Evolutionary conservation across 2,888 invertebrate genomes (phyloP).

Genomic region (Odontocolon sp.): DNA sequence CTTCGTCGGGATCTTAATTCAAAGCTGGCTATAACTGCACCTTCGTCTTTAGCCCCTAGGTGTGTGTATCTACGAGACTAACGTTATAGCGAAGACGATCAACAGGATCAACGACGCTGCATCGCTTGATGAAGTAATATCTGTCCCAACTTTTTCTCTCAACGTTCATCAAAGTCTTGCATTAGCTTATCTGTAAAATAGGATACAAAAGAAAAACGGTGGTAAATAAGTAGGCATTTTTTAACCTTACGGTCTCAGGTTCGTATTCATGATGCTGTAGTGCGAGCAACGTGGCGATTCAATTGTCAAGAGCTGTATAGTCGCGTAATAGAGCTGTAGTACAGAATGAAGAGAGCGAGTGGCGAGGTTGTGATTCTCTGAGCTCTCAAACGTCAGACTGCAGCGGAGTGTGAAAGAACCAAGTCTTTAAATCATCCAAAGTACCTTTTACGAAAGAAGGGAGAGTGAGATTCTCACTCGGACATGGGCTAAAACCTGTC

Average conservation of each 20-base stretch:
- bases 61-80: not conserved
- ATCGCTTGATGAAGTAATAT: too few relatives aligned
- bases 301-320: conserved; percentile 44
- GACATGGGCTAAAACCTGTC: conserved; percentile 55
- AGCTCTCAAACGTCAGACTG: not conserved
- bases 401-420: conserved; percentile 50
- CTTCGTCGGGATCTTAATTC: conserved; percentile 56
- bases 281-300: conserved; percentile 21
- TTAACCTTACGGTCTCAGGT: too few relatives aligned
- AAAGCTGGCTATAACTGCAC: conserved; percentile 39
- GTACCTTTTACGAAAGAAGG: conserved; percentile 53
- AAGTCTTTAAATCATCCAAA: conserved; percentile 57
- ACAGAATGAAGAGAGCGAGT: conserved; percentile 21
- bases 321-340: conserved; percentile 51
- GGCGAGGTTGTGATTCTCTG: not conserved
- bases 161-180: too few relatives aligned
- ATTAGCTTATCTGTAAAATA: too few relatives aligned
- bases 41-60: conserved; percentile 12
- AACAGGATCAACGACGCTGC: not conserved
- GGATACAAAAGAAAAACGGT: too few relatives aligned
- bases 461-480: conserved; percentile 42
- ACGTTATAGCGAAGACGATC: conserved; percentile 11
- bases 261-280: too few relatives aligned
- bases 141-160: too few relatives aligned
- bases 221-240: too few relatives aligned